Percentiles rank a stretch among this genome's conserved stretches.
phyloP scores from a whole-genome alignment of 1,140 invertebrate genomes.

The Heliconius nattereri region DNA sequence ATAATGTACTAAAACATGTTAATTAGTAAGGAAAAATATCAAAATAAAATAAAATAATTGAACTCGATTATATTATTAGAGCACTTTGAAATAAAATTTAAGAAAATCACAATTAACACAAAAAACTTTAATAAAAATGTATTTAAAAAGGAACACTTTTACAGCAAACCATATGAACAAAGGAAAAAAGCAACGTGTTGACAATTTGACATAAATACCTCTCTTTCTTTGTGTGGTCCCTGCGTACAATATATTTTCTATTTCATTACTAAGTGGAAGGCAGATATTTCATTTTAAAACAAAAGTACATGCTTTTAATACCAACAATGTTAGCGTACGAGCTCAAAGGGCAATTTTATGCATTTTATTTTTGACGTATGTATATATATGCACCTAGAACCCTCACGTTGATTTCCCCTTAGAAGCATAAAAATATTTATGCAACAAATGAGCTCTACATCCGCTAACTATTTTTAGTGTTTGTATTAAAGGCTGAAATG shows the following conservation, averaged over 20 bases:
- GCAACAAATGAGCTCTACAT: constrained; percentile 27
- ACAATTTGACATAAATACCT: constrained; percentile 33
- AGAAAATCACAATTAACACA: not conserved
- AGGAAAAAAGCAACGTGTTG: constrained; percentile 26
- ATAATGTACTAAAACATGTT: too few species aligned
- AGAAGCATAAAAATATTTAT: constrained; percentile 45
- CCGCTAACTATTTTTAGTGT: constrained; percentile 52
- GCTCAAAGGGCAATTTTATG: constrained; percentile 23
- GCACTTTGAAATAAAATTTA: not conserved
- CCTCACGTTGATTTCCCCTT: constrained; percentile 47
- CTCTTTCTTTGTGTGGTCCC: constrained; percentile 20
- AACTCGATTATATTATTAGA: too few species aligned
- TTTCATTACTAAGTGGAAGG: constrained; percentile 5
- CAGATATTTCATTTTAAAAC: constrained; percentile 14
- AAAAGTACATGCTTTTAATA: constrained; percentile 6
- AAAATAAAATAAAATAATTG: too few species aligned
- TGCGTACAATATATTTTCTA: constrained; percentile 22
- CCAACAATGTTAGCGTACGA: not conserved
- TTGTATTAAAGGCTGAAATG: constrained; percentile 54
- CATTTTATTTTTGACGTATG: constrained; percentile 35
- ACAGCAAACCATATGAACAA: constrained; percentile 6
- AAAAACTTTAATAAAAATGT: not conserved
- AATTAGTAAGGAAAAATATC: too few species aligned
- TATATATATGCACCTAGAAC: constrained; percentile 23
- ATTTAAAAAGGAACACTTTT: not conserved